phyloP scores from a whole-genome alignment of 2,113 vertebrate genomes.

The Gavia stellata region DNA sequence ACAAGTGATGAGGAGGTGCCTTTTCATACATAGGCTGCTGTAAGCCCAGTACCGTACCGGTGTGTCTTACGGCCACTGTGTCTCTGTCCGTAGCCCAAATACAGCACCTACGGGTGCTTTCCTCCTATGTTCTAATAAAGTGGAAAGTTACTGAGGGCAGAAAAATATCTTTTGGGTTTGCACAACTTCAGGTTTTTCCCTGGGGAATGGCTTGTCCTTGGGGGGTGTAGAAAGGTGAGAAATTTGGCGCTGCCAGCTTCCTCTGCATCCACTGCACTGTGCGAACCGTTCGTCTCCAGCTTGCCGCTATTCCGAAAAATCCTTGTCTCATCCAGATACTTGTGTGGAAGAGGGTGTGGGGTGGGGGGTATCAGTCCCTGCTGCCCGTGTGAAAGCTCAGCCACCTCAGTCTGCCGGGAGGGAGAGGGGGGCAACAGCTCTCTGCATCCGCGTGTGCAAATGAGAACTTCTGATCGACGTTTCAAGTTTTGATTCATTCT shows the following conservation, averaged over 20 bases:
- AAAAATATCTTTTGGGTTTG: neutral
- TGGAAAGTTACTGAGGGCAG: neutral
- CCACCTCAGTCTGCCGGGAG: neutral
- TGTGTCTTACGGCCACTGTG: neutral
- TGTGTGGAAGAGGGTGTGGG: neutral
- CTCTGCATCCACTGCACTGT: rapidly evolving
- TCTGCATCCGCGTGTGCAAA: rapidly evolving
- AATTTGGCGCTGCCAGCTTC: neutral
- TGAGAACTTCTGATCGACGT: neutral
- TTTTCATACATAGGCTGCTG: neutral
- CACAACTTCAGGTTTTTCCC: neutral
- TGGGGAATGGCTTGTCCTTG: neutral
- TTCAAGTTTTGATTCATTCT: neutral
- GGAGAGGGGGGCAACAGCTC: neutral
- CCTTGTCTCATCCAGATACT: neutral
- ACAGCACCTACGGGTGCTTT: rapidly evolving
- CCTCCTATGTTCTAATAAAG: neutral
- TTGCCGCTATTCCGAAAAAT: neutral
- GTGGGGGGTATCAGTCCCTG: rapidly evolving
- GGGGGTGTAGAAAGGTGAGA: neutral
- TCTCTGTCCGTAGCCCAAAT: neutral
- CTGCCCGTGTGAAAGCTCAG: neutral
- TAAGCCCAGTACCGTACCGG: neutral
- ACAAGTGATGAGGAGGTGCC: neutral
- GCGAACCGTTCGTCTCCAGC: neutral